These are phyloP conservation scores for Micrasema longulum DNA, from an alignment of 1,140 invertebrate genomes.

Conservation along the genomic window DNA sequence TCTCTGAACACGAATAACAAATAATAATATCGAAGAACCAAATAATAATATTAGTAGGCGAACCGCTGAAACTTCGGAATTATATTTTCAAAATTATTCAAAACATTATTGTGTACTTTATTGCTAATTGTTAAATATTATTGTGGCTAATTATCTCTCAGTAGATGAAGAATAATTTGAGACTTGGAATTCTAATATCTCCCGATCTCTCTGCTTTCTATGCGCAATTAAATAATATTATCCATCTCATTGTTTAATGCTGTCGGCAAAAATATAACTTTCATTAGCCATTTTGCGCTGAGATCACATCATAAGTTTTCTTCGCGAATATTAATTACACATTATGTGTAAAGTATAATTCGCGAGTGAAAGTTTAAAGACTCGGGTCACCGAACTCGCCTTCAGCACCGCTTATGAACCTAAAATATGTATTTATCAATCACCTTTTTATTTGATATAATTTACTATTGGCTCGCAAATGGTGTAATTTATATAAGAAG, in stretches of 20 bases:
- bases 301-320: not conserved
- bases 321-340: constrained; percentile 20
- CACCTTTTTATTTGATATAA: constrained; percentile 6
- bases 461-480: not conserved
- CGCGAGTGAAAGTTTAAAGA: constrained; percentile 15
- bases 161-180: no score
- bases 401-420: not conserved
- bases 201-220: no score
- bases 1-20: no score
- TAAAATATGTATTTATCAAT: constrained; percentile 10
- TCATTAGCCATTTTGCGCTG: not conserved
- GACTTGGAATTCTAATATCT: no score
- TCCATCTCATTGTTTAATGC: not conserved
- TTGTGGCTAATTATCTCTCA: no score
- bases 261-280: not conserved
- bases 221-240: not conserved
- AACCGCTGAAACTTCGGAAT: no score
- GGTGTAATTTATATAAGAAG: constrained; percentile 15
- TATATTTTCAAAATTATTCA: no score
- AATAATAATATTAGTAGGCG: no score
- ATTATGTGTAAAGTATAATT: constrained; percentile 10
- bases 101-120: no score
- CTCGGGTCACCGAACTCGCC: constrained; percentile 7
- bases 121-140: no score
- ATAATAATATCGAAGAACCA: no score